These are phyloP conservation scores for Eristalinus aeneus DNA, from an alignment of 2,888 invertebrate species.

Conservation along the genomic window DNA sequence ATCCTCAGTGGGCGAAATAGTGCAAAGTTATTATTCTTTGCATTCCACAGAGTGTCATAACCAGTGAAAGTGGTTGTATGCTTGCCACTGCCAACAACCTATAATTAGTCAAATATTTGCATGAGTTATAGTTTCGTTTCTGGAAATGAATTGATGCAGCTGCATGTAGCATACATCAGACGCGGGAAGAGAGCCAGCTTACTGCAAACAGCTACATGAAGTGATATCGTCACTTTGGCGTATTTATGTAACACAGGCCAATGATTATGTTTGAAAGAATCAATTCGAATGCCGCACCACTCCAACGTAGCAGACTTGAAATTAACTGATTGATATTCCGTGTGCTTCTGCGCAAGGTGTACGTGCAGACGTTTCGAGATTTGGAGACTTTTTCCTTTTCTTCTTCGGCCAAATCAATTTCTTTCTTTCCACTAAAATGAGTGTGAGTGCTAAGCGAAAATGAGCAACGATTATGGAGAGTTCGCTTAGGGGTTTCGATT, in stretches of 20 bases:
- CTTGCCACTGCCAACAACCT: conserved; percentile 4
- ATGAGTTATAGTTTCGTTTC: conserved; percentile 27
- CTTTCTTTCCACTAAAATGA: conserved; percentile 30
- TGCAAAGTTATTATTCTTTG: conserved; percentile 20
- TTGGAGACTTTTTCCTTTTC: conserved; percentile 19
- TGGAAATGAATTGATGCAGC: not conserved
- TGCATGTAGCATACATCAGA: not conserved
- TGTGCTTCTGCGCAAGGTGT: conserved; percentile 37
- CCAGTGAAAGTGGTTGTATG: conserved; percentile 38
- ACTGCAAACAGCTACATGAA: conserved; percentile 43
- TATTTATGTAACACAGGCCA: conserved; percentile 59
- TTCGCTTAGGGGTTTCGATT: conserved; percentile 17
- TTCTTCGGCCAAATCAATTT: conserved; percentile 35
- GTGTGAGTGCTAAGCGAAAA: conserved; percentile 28
- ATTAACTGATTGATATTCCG: conserved; percentile 64
- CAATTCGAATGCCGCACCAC: conserved; percentile 42
- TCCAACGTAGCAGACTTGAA: not conserved
- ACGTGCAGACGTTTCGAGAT: conserved; percentile 50
- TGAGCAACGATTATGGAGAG: conserved; percentile 38
- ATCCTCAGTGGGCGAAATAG: not conserved
- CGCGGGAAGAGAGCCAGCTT: conserved; percentile 11
- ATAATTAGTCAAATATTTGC: conserved; percentile 63
- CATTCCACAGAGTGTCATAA: conserved; percentile 29
- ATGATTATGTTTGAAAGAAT: conserved; percentile 54
- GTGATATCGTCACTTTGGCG: conserved; percentile 40